These are phyloP conservation scores for Iselma pallidipennis DNA, from an alignment of 2,888 invertebrate species.

Conservation along the genomic window DNA sequence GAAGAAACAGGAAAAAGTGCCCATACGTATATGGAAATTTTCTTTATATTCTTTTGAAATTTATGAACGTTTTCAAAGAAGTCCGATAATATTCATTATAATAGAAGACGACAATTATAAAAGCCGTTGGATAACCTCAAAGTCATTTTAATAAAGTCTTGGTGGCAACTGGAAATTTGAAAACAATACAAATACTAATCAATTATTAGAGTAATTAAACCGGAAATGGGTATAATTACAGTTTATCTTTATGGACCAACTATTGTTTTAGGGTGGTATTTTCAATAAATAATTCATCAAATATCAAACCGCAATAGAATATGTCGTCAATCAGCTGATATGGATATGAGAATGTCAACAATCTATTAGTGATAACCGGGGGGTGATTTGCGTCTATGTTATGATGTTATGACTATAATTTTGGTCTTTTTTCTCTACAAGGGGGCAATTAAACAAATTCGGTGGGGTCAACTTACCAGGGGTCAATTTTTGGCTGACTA, in stretches of 20 bases:
- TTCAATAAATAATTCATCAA: neutral
- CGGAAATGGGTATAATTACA: too few relatives aligned
- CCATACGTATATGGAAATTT: too few relatives aligned
- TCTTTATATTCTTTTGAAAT: too few relatives aligned
- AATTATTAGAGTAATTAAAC: neutral
- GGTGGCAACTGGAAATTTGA: neutral
- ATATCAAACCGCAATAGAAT: slow-evolving; percentile 1
- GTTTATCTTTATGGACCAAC: too few relatives aligned
- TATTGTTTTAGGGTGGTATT: neutral
- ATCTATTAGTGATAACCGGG: slow-evolving; percentile 1
- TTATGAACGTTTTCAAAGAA: too few relatives aligned
- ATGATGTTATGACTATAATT: neutral
- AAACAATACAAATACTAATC: neutral
- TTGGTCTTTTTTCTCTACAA: too few relatives aligned
- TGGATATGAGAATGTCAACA: slow-evolving; percentile 45
- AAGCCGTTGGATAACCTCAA: neutral
- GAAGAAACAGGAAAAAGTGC: neutral
- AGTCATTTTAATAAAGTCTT: neutral
- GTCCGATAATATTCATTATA: too few relatives aligned
- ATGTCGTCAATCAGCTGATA: slow-evolving; percentile 46
- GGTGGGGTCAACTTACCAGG: slow-evolving; percentile 69
- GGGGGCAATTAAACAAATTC: too few relatives aligned
- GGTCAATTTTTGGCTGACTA: slow-evolving; percentile 80
- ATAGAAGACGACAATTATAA: neutral
- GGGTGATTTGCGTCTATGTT: neutral